These are phyloP conservation scores for Podarcis muralis DNA, from an alignment of 2,113 vertebrate species.

Conservation along the genomic window DNA sequence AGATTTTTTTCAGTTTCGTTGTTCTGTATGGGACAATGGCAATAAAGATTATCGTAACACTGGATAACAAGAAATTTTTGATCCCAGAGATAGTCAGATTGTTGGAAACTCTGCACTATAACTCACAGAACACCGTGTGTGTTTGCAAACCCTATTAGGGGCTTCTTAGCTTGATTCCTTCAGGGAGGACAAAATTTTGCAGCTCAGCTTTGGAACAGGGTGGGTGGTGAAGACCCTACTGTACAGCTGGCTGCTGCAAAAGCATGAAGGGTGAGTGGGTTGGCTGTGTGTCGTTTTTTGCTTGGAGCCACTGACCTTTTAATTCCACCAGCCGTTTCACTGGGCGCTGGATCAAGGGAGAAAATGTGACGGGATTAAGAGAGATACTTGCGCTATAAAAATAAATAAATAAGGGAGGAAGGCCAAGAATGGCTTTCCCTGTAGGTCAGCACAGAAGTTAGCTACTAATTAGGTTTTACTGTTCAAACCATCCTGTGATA, in stretches of 20 bases:
- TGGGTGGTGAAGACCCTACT: background rate
- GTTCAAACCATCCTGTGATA: background rate
- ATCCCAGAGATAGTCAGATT: background rate
- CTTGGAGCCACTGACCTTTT: constrained; percentile 55
- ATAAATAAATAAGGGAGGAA: constrained; percentile 52
- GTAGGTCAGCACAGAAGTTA: background rate
- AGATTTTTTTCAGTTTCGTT: no score
- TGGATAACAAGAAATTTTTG: background rate
- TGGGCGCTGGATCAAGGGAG: constrained; percentile 61
- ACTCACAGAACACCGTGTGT: background rate
- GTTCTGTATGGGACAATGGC: no score
- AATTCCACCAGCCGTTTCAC: constrained; percentile 60
- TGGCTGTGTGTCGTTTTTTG: constrained; percentile 20
- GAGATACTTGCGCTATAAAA: constrained; percentile 57
- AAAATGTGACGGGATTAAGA: constrained; percentile 59
- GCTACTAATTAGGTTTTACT: background rate
- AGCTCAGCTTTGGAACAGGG: background rate
- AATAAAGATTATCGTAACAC: no score
- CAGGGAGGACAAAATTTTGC: constrained; percentile 6
- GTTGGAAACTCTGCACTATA: background rate
- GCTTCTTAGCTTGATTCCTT: constrained; percentile 37
- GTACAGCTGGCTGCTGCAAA: constrained; percentile 17
- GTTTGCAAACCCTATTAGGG: background rate
- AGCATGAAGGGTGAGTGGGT: constrained; percentile 4
- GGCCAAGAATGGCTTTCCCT: background rate